Evolutionary conservation across 1,140 invertebrate species (phyloP), one percentile per base, ranked within the genome.

Genomic region (Sinonovacula constricta): DNA sequence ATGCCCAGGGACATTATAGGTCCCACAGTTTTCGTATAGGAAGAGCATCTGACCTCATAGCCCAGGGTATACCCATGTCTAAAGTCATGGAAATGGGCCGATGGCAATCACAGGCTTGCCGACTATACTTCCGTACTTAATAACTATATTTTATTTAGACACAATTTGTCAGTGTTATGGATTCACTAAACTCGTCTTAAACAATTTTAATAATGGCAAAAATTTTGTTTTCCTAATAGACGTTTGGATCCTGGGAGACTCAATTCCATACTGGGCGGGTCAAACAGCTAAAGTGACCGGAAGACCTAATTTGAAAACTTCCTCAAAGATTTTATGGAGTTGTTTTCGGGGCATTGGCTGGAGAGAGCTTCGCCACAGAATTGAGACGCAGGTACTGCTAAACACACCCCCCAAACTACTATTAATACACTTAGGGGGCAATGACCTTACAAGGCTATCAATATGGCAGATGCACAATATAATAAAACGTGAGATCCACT

Each of bases 41-140:
- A 14, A 30, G 65, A 18, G 65, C 66, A 26, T 54, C 51, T 30
- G 45, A 68, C n/a, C 24, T 68, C 34, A 51, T 30, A 30, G n/a
- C 24, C 2, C 15, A n/a, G n/a, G n/a, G n/a, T n/a, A n/a, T 49
- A 18, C 15, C 63, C 3, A n/a, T n/a, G 2, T 14, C 10, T 2
- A 3, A 24, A 7, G 49, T 66, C 15, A 45, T 24, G 39, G n/a
- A 53, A n/a, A 2, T 53, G 5, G 65, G 45, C 2, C 3, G 49
- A 5, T 67, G 65, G 65, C 26, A 28, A 12, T 67, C 65, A 67
- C 33, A 53, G 65, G 10, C 33, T 49, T 45, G 53, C 51, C n/a
- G 3, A 7, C 14, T 67, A 67, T 31, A 53, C 53, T 67, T 49
- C 34, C 36, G 18, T 45, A 45, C 39, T 45, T 18, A 45, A 10